These are phyloP conservation scores for Scomber scombrus DNA, from an alignment of 2,113 vertebrate genomes.

Conservation along the genomic window DNA sequence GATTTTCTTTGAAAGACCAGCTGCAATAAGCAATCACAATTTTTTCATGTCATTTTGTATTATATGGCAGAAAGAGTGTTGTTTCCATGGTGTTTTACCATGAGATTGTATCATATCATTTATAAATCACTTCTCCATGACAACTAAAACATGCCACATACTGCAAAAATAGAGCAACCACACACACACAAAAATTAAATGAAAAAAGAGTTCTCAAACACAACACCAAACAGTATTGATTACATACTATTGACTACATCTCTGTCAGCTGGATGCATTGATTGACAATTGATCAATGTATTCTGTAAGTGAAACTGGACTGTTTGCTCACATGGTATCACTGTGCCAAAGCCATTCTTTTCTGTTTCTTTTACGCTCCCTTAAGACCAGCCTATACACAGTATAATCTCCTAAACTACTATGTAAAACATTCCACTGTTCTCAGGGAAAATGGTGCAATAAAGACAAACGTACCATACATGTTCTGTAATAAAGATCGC, in stretches of 20 bases:
- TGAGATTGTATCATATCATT: neutral
- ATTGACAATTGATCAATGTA: neutral
- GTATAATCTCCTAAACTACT: neutral
- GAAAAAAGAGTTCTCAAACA: too few species aligned
- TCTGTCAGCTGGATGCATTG: neutral
- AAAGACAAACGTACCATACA: conserved; percentile 50
- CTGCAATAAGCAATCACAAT: neutral
- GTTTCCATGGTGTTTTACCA: too few species aligned
- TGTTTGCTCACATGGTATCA: neutral
- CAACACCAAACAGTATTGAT: too few species aligned
- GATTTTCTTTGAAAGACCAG: neutral
- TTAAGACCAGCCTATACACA: neutral
- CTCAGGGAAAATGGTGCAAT: conserved; percentile 35
- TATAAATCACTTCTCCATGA: neutral
- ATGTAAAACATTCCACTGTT: conserved; percentile 23
- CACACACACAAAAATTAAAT: too few species aligned
- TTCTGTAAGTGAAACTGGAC: neutral
- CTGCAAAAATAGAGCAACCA: too few species aligned
- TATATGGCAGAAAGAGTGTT: neutral
- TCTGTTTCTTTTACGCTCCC: conserved; percentile 17
- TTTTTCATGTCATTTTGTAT: neutral
- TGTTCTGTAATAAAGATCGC: conserved; percentile 28
- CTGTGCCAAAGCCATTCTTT: neutral
- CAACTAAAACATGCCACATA: neutral
- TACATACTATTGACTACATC: too few species aligned